Percentiles rank a stretch among this genome's conserved stretches.
These are phyloP conservation scores for Cataglyphis cursor DNA, from an alignment of 2,888 invertebrate species.

Conservation along the genomic window DNA sequence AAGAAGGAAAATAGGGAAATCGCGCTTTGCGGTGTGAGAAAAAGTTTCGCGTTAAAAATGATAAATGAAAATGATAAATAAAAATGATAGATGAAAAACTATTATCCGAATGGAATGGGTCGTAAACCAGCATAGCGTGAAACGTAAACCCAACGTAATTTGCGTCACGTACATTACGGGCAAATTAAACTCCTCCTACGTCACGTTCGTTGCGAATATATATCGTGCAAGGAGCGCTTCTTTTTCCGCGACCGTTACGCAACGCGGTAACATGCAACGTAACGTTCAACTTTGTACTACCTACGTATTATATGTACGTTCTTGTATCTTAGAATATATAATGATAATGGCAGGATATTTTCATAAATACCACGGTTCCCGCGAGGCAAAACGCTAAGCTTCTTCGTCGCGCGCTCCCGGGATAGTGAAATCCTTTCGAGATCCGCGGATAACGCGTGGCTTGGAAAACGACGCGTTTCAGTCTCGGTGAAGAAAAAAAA, in stretches of 20 bases:
- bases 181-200: conserved; percentile 41
- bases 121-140: background rate
- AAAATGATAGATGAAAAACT: background rate
- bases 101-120: background rate
- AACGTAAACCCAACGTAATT: conserved; percentile 33
- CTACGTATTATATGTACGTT: conserved; percentile 31
- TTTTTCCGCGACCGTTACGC: conserved; percentile 45
- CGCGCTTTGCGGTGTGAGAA: background rate
- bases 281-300: conserved; percentile 33
- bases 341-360: conserved; percentile 46
- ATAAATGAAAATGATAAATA: too few species aligned
- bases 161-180: conserved; percentile 23
- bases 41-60: background rate
- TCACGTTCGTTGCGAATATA: conserved; percentile 42
- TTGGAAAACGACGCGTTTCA: background rate
- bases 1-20: background rate
- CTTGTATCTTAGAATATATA: conserved; percentile 17
- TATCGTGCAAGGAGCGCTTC: background rate
- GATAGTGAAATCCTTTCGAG: conserved; percentile 28
- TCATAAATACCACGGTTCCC: conserved; percentile 37
- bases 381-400: conserved; percentile 28
- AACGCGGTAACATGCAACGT: conserved; percentile 24
- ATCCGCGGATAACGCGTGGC: conserved; percentile 12
- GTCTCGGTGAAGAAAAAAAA: background rate
- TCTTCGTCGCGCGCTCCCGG: background rate